Percentiles rank a stretch among this genome's conserved stretches.
Evolutionary conservation across 2,888 invertebrate species (phyloP).

Genomic region (Meta bourneti): DNA sequence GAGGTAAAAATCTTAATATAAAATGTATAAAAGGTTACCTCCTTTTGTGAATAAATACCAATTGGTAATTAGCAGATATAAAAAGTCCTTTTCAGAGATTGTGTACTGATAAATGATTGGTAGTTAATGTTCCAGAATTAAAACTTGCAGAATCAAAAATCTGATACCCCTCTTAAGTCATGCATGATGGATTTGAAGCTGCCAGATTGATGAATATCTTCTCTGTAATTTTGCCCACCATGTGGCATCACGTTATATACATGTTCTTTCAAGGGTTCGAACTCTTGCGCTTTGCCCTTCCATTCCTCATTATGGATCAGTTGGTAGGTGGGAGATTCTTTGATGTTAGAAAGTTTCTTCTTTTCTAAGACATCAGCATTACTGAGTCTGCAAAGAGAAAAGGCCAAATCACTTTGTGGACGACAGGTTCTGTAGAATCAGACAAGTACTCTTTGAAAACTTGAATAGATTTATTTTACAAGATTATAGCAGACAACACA

Average conservation of each 20-base stretch:
- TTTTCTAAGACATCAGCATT: constrained; percentile 46
- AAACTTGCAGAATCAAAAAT: constrained; percentile 22
- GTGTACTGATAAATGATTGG: not conserved
- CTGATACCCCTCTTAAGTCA: constrained; percentile 62
- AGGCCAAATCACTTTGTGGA: not conserved
- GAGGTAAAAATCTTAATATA: not conserved
- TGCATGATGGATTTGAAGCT: constrained; percentile 75
- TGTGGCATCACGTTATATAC: constrained; percentile 70
- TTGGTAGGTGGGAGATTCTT: constrained; percentile 78
- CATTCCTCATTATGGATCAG: constrained; percentile 77
- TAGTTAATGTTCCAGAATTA: not conserved
- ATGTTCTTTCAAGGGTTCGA: constrained; percentile 75
- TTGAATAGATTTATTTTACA: too few species aligned
- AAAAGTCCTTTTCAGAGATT: not conserved
- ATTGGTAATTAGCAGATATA: not conserved
- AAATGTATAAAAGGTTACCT: not conserved
- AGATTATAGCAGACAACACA: too few species aligned
- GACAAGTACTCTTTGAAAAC: too few species aligned
- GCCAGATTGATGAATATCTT: constrained; percentile 71
- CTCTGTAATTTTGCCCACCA: constrained; percentile 28
- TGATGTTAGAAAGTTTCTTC: constrained; percentile 52
- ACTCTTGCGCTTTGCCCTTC: constrained; percentile 76
- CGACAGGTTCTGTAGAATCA: too few species aligned
- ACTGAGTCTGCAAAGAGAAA: constrained; percentile 19
- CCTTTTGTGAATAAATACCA: not conserved